phyloP scores from a whole-genome alignment of 1,140 invertebrate species.

The Dinothrombium tinctorium region DNA sequence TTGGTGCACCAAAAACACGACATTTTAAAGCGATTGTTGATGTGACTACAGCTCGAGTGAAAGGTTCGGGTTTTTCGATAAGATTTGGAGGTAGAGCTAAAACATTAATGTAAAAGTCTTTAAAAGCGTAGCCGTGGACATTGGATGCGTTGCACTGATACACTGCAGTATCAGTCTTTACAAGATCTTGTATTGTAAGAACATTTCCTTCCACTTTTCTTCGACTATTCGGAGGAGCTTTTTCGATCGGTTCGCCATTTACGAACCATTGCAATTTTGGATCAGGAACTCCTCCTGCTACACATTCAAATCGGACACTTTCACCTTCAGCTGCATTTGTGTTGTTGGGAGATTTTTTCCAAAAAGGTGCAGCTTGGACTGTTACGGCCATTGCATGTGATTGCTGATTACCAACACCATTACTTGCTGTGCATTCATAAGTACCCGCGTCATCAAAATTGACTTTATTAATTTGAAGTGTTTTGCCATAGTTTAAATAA shows the following conservation, averaged over 20 bases:
- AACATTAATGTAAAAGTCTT: slow-evolving; percentile 93
- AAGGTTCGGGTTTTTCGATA: slow-evolving; percentile 46
- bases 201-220: slow-evolving; percentile 32
- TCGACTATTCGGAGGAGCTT: slow-evolving; percentile 45
- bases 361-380: slow-evolving; percentile 67
- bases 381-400: slow-evolving; percentile 57
- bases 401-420: slow-evolving; percentile 56
- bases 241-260: slow-evolving; percentile 65
- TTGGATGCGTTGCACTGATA: slow-evolving; percentile 98
- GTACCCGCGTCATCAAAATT: slow-evolving; percentile 54
- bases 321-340: slow-evolving; percentile 74
- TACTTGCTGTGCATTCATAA: slow-evolving; percentile 73
- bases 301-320: slow-evolving; percentile 57
- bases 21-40: slow-evolving; percentile 58
- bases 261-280: slow-evolving; percentile 88
- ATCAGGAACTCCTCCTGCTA: slow-evolving; percentile 59
- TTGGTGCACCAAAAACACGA: slow-evolving; percentile 81
- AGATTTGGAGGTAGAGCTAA: slow-evolving; percentile 70
- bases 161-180: slow-evolving; percentile 79
- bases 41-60: slow-evolving; percentile 42
- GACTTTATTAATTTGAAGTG: slow-evolving; percentile 56
- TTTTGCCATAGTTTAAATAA: slow-evolving; percentile 68
- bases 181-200: slow-evolving; percentile 55
- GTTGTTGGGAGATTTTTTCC: slow-evolving; percentile 68
- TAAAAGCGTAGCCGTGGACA: slow-evolving; percentile 88